Percentiles rank a stretch among this genome's conserved stretches.
Conservation (phyloP, 1,140 invertebrate genomes). For the Pseudachorutes palmiensis region DNA sequence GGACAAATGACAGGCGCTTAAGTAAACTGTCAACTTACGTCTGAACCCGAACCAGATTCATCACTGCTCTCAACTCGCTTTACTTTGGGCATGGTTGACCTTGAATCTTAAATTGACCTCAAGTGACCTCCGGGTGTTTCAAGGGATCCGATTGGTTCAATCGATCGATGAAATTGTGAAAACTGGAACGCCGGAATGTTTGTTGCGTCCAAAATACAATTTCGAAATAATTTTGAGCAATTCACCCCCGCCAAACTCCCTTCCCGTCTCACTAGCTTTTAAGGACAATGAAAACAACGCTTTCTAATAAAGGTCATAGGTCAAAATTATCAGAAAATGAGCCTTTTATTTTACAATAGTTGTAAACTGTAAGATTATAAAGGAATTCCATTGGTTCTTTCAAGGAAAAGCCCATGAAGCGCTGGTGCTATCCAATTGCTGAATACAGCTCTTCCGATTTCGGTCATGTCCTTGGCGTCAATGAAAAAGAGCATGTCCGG, state of each 20-base stretch:
- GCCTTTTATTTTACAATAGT: not conserved
- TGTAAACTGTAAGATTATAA: not conserved
- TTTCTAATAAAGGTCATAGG: too few relatives aligned
- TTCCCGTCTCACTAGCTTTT: too few relatives aligned
- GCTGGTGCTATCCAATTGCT: constrained; percentile 40
- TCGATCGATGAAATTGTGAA: not conserved
- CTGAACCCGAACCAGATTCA: not conserved
- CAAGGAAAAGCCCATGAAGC: constrained; percentile 42
- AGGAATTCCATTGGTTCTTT: not conserved
- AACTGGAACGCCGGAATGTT: too few relatives aligned
- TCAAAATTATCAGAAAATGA: not conserved
- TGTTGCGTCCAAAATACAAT: too few relatives aligned
- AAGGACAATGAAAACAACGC: too few relatives aligned
- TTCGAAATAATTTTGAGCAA: too few relatives aligned
- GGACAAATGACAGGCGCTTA: not conserved
- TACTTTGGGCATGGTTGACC: not conserved
- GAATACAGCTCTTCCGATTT: constrained; percentile 43
- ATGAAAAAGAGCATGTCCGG: constrained; percentile 42
- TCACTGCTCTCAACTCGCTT: not conserved
- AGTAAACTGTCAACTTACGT: not conserved
- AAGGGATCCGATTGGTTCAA: too few relatives aligned
- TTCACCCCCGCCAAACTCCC: too few relatives aligned
- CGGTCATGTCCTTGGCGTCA: constrained; percentile 42
- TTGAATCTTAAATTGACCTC: not conserved
- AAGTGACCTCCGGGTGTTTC: not conserved